Conservation (phyloP, 2,888 invertebrate species). For the Eulithis prunata region DNA sequence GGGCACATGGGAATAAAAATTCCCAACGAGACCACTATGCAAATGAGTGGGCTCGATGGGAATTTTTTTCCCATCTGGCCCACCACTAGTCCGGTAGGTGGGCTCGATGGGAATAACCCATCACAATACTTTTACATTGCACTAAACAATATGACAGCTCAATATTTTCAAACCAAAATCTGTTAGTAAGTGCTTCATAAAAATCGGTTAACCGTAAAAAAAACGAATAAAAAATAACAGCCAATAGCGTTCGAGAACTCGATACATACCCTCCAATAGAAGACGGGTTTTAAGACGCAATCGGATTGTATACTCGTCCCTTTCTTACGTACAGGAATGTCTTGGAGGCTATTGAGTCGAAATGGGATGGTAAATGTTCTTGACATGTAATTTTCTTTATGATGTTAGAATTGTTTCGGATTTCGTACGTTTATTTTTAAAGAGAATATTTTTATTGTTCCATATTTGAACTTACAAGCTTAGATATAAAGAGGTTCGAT, state of each 20-base stretch:
- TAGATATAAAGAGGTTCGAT: no score
- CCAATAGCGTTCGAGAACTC: conserved; percentile 55
- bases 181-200: conserved; percentile 66
- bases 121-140: no score
- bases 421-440: no score
- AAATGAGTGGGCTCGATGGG: no score
- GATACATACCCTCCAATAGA: conserved; percentile 63
- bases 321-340: conserved; percentile 28
- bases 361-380: conserved; percentile 12
- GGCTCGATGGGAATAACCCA: no score
- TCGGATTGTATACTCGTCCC: conserved; percentile 42
- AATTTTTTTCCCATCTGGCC: no score
- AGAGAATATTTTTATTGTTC: no score
- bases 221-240: conserved; percentile 47
- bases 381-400: conserved; percentile 30
- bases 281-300: conserved; percentile 48
- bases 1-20: no score
- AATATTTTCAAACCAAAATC: conserved; percentile 50
- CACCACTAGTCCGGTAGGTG: no score
- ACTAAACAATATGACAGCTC: not conserved
- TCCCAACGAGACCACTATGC: no score
- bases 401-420: not conserved
- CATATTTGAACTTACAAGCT: no score
- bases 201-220: conserved; percentile 65
- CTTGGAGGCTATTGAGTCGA: not conserved